Conservation (phyloP, 2,888 invertebrate genomes). For the Rugalucina vietnamica region DNA sequence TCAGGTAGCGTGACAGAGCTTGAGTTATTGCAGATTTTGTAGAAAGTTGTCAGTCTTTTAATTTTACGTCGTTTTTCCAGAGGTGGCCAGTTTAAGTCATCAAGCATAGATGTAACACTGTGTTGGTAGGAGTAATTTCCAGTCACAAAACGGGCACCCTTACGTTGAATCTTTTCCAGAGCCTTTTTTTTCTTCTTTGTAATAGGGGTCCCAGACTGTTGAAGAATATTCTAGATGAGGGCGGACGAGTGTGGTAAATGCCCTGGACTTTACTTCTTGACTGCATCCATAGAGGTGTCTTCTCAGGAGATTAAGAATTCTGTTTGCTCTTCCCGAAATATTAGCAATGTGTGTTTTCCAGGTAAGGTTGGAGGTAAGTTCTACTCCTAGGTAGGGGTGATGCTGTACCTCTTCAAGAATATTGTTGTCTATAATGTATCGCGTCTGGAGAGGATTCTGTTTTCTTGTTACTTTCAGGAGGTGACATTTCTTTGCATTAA, state of each 20-base stretch:
- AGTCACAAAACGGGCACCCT: neutral
- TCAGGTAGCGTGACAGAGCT: neutral
- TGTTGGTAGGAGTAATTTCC: neutral
- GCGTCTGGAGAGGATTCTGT: neutral
- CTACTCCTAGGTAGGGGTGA: neutral
- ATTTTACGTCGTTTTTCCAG: neutral
- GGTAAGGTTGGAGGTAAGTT: conserved; percentile 1
- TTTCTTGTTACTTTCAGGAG: neutral
- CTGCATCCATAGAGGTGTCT: neutral
- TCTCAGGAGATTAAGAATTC: neutral
- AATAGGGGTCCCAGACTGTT: neutral
- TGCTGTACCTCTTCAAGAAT: neutral
- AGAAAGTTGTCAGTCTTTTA: neutral
- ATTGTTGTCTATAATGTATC: neutral
- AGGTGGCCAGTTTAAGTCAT: neutral
- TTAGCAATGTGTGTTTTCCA: neutral
- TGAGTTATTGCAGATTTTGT: neutral
- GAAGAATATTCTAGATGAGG: neutral
- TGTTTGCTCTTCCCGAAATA: neutral
- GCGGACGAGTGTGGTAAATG: neutral
- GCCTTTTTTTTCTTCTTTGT: neutral
- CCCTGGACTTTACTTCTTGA: neutral
- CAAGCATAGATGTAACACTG: neutral
- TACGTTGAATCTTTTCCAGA: neutral
- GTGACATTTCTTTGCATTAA: no score